phyloP scores from a whole-genome alignment of 2,113 vertebrate species.

The Columbina picui region DNA sequence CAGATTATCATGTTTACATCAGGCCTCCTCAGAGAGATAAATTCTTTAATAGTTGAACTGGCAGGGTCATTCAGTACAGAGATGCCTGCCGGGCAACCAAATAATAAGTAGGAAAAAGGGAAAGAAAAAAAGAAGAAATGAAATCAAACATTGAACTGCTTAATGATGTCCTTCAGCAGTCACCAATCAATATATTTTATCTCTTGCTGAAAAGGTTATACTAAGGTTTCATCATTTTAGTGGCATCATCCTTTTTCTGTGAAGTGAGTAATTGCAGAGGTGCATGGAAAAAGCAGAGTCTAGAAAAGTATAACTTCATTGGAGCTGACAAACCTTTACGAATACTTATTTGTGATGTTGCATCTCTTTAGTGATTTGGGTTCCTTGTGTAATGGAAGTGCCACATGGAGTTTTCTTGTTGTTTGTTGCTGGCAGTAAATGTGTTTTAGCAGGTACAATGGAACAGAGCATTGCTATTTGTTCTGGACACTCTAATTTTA shows the following conservation, averaged over 20 bases:
- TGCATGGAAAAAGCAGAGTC: not conserved
- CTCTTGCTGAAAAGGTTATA: conserved; percentile 75
- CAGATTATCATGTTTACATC: conserved; percentile 90
- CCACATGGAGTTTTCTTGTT: conserved; percentile 30
- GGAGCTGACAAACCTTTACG: conserved; percentile 49
- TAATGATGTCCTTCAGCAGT: conserved; percentile 76
- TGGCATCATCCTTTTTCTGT: not conserved
- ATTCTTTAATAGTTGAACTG: conserved; percentile 88
- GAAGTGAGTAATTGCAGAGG: conserved; percentile 30
- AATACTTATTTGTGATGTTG: conserved; percentile 31
- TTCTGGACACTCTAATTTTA: conserved; percentile 26
- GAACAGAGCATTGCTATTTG: not conserved
- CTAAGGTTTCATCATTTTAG: conserved; percentile 72
- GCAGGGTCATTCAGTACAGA: conserved; percentile 73
- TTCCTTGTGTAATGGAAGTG: conserved; percentile 34
- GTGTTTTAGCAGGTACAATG: conserved; percentile 33
- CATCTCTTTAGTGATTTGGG: conserved; percentile 52
- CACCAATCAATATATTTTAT: conserved; percentile 81
- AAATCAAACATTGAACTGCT: conserved; percentile 65
- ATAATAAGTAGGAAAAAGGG: conserved; percentile 69
- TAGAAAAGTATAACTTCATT: conserved; percentile 35
- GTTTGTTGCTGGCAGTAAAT: conserved; percentile 46
- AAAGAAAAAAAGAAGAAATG: conserved; percentile 11
- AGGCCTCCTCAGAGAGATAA: conserved; percentile 86
- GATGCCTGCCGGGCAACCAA: conserved; percentile 69